Evolutionary conservation across 1,140 invertebrate genomes (phyloP), one percentile per base, ranked within the genome.

Genomic region (Elymnias hypermnestra): DNA sequence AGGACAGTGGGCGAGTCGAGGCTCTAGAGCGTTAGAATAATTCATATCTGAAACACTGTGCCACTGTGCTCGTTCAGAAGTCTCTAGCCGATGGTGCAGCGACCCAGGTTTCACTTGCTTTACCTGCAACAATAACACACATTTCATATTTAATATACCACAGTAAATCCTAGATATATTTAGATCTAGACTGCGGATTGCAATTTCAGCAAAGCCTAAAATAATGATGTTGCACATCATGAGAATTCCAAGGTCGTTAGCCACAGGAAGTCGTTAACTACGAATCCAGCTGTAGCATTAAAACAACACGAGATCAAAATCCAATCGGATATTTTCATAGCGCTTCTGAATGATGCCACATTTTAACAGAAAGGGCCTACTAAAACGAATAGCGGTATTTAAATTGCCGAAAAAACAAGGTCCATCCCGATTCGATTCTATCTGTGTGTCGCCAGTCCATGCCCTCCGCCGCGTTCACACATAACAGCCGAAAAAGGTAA

Each of bases 381-480:
- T 63, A 72, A 77, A 77, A 83, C 73, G 63, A 75, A 72, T 76
- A 78, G 72, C 70, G 68, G 72, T 75, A 78, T 73, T 73, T 82
- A 78, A 81, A 78, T 83, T 70, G 79, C 72, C 61, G 50, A 77
- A 77, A 81, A 81, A 77, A 78, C 63, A 61, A 67, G 59, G 62
- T 59, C 50, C 65, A 53, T 53, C 57, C 50, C 49, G 72, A 78
- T 83, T 50, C 59, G 76, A 83, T 83, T 79, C 69, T 81, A 81
- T 79, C 74, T 52, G 51, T 44, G 53, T 43, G 65, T 61, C 62
- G 61, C 57, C 68, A 52, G 59, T 44, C 55, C 52, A 45, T 57
- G 64, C 66, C 75, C 71, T 72, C 75, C 74, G 63, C 65, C 48
- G 68, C 65, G 74, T 69, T 76, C 72, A 78, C 76, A 81, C 74